Base-by-base conservation (phyloP, 1,140 invertebrate species). In the Planococcus citri region DNA sequence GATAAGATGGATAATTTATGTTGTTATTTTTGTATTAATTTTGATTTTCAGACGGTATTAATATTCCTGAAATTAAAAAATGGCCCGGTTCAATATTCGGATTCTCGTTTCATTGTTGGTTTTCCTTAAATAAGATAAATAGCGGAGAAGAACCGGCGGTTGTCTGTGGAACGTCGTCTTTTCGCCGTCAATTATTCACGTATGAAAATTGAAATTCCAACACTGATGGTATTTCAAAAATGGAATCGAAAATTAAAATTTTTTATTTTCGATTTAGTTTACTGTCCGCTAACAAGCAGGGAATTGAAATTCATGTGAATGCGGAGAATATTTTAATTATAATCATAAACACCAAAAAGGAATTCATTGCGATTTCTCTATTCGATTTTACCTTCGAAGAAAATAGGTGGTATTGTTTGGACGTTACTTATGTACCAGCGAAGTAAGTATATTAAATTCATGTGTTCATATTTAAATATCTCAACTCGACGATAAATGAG, bases 301-400 rank as follows among this genome's bases (percentile, higher is more conserved):
- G 85, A 9, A 83, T 86, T 71, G 85, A 87, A 76, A 81, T 82
- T 1, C 86, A 86, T 73, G 79, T 87, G 27, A 82, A 82, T 22
- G 76, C 80, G 17, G 79, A 82, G 70, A 81, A 81, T 3, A 78
- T 78, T 68, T 75, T 87, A 22, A 81, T 85, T 20, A 80, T 86
- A 22, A 82, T 81, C 27, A 80, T 85, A 20, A 76, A 79, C 20
- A 84, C 80, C 14, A 82, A 82, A 68, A 83, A 85, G 69, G 85
- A 86, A 70, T 84, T 82, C 74, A 76, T 82, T 9, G 80, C 82
- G 25, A 79, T 83, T 1, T 77, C 80, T 0, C 79, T 85, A 2
- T 75, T 79, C 14, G 81, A 83, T 9, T 78, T 77, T 33, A 77
- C 78, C 12, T 75, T 86, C 17, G 74, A 79, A 71, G 84, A 86